A percentile compares a stretch with the other conserved stretches of the same genome.
Evolutionary conservation across 2,113 vertebrate species (phyloP).

Genomic region (Phalacrocorax brasilianus): DNA sequence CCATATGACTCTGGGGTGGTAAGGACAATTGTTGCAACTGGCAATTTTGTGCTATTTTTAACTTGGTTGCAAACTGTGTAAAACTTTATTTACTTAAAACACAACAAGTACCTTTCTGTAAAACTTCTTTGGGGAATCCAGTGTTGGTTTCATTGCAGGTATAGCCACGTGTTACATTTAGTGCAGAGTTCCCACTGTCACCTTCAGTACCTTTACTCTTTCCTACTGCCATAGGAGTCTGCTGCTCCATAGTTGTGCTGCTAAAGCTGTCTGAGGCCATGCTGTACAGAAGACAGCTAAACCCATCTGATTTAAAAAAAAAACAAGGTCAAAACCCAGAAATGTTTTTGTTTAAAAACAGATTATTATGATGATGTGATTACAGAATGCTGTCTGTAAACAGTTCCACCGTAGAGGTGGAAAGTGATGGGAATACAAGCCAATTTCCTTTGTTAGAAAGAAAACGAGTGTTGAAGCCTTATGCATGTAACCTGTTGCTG

Average conservation of each 20-base stretch:
- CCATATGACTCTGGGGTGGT: accelerated
- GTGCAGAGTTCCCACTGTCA: not conserved
- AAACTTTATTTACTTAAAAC: not conserved
- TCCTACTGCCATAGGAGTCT: accelerated
- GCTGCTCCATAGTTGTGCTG: not conserved
- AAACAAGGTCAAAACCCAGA: no score
- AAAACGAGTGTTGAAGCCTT: not conserved
- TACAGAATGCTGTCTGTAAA: not conserved
- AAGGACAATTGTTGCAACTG: not conserved
- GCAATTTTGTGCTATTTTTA: not conserved
- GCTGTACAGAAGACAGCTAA: not conserved
- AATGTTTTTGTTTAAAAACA: not conserved
- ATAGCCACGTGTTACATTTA: accelerated
- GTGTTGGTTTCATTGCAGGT: not conserved
- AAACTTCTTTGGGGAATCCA: not conserved
- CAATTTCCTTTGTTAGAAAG: not conserved
- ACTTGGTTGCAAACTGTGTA: not conserved
- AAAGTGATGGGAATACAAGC: not conserved
- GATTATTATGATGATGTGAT: not conserved
- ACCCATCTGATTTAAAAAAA: not conserved
- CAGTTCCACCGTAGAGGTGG: not conserved
- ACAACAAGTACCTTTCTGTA: not conserved
- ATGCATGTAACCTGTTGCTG: not conserved
- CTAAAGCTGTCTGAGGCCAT: not conserved
- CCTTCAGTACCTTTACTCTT: not conserved